These are phyloP conservation scores for Drosophila birchii DNA, from an alignment of 2,888 invertebrate species.

Conservation along the genomic window DNA sequence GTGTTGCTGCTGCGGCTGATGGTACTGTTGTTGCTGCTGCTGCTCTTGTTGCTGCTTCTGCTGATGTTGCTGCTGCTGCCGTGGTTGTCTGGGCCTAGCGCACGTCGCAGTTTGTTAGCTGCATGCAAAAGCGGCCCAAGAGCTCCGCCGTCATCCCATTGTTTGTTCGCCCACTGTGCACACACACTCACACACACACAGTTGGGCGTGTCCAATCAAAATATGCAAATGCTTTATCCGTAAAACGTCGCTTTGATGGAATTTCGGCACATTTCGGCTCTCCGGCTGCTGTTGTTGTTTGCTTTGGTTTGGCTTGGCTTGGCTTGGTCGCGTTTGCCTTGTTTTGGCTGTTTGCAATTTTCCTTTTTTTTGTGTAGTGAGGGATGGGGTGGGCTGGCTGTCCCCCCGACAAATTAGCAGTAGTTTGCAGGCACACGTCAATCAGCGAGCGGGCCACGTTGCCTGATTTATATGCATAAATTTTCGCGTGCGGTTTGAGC, in stretches of 20 bases:
- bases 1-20: slow-evolving; percentile 18
- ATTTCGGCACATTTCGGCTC: slow-evolving; percentile 71
- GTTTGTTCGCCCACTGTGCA: slow-evolving; percentile 68
- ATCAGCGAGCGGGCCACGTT: slow-evolving; percentile 55
- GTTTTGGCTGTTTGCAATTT: slow-evolving; percentile 48
- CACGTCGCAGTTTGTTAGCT: slow-evolving; percentile 70
- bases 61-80: slow-evolving; percentile 29
- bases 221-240: slow-evolving; percentile 78
- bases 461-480: slow-evolving; percentile 73
- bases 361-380: slow-evolving; percentile 26
- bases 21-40: slow-evolving; percentile 17
- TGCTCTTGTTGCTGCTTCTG: slow-evolving; percentile 25
- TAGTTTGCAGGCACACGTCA: slow-evolving; percentile 70
- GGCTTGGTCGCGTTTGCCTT: slow-evolving; percentile 56
- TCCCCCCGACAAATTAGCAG: slow-evolving; percentile 66
- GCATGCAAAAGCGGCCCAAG: slow-evolving; percentile 53
- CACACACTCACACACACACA: slow-evolving; percentile 33
- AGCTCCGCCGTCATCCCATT: slow-evolving; percentile 57
- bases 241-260: slow-evolving; percentile 77
- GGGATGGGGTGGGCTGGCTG: slow-evolving; percentile 2
- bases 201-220: slow-evolving; percentile 76
- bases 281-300: slow-evolving; percentile 52
- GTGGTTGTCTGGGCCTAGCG: slow-evolving; percentile 50
- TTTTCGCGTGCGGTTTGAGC: slow-evolving; percentile 68
- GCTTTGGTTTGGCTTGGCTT: slow-evolving; percentile 57